phyloP scores from a whole-genome alignment of 2,797 vertebrate genomes.

The Cirrhinus mrigala region DNA sequence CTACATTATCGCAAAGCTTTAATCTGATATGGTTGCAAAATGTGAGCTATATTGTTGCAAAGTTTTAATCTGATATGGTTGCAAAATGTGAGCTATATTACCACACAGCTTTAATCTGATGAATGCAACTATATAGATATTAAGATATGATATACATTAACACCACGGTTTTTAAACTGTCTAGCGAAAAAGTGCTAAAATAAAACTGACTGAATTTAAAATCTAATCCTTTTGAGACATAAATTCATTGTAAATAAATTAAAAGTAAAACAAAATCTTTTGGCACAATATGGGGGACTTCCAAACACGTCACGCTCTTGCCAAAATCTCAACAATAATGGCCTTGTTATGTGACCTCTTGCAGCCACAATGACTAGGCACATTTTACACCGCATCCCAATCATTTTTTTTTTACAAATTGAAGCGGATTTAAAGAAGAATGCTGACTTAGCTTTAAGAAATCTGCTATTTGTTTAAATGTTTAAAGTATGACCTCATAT shows the following conservation, averaged over 20 bases:
- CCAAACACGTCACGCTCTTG: background rate
- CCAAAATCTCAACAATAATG: background rate
- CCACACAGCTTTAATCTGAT: background rate
- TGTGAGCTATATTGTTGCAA: too few species aligned
- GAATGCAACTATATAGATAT: background rate
- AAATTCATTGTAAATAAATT: background rate
- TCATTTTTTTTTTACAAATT: too few species aligned
- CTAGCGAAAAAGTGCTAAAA: background rate
- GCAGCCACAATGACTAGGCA: constrained; percentile 2
- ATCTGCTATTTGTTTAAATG: background rate
- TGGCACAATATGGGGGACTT: background rate
- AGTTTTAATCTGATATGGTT: background rate
- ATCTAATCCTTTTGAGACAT: background rate
- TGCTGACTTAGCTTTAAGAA: background rate
- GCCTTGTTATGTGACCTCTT: background rate
- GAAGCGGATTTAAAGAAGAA: background rate
- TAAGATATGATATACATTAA: background rate
- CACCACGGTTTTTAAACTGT: too few species aligned
- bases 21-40: background rate
- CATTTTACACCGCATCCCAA: background rate
- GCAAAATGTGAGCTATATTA: background rate
- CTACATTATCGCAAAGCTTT: background rate
- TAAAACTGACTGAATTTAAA: background rate
- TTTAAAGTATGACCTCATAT: background rate
- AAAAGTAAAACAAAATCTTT: background rate